Conservation (phyloP, 92 coral and sea anemone species). For the Siderastrea siderea region DNA sequence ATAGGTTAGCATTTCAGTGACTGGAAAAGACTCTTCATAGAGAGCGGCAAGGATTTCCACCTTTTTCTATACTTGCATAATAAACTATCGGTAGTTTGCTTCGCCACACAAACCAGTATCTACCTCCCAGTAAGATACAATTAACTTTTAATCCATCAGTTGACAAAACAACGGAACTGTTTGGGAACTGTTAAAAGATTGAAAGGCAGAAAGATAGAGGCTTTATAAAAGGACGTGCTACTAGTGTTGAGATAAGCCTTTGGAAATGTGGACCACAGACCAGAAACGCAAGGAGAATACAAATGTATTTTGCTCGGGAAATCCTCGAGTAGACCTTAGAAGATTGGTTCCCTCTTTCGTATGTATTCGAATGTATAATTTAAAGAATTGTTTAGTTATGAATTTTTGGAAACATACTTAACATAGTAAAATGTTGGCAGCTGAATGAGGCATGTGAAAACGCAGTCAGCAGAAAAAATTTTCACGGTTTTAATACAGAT, state of each 20-base stretch:
- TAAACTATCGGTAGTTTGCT: constrained; percentile 14
- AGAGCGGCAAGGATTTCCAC: background rate
- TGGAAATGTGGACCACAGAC: too few relatives aligned
- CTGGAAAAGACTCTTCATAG: background rate
- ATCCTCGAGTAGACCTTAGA: too few relatives aligned
- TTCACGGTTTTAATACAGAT: too few relatives aligned
- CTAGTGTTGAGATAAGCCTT: background rate
- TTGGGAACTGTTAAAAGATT: background rate
- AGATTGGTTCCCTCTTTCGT: too few relatives aligned
- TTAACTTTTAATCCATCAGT: constrained; percentile 44
- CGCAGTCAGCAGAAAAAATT: too few relatives aligned
- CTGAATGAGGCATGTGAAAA: too few relatives aligned
- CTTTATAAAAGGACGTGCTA: background rate
- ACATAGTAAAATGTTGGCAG: too few relatives aligned
- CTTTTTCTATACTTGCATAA: background rate
- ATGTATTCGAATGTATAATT: too few relatives aligned
- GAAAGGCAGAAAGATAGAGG: constrained; percentile 13
- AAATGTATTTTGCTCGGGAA: too few relatives aligned
- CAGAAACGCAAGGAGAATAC: too few relatives aligned
- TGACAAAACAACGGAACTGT: constrained; percentile 48
- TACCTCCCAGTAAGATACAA: constrained; percentile 54
- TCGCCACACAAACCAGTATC: constrained; percentile 13
- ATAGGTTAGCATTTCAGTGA: background rate
- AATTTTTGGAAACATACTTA: too few relatives aligned
- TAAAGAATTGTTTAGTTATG: too few relatives aligned